These are phyloP conservation scores for Leptopterna dolabrata DNA, from an alignment of 2,888 invertebrate genomes.

Conservation along the genomic window DNA sequence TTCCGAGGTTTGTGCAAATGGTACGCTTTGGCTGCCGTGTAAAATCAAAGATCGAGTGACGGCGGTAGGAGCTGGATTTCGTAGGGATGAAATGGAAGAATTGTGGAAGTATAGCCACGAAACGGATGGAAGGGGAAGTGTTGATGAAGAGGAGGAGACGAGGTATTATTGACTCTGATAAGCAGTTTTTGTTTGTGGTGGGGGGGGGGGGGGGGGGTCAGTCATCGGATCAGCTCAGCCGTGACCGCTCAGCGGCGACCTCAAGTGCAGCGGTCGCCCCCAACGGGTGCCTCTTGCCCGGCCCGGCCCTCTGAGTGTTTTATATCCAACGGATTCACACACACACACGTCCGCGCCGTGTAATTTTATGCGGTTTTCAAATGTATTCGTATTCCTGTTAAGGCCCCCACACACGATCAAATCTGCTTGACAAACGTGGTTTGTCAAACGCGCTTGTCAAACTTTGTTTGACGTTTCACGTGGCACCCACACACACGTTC, in stretches of 20 bases:
- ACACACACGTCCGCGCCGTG: too few relatives aligned
- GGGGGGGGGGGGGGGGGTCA: background rate
- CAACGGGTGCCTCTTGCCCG: background rate
- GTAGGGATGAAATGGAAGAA: background rate
- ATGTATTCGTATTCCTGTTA: too few relatives aligned
- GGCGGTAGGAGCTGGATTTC: background rate
- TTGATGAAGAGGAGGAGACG: background rate
- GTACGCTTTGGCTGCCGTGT: background rate
- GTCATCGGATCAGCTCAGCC: background rate
- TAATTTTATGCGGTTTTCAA: too few relatives aligned
- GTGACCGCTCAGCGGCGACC: background rate
- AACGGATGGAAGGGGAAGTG: background rate
- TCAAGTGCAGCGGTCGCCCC: background rate
- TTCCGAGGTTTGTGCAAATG: background rate
- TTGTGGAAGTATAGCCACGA: too few relatives aligned
- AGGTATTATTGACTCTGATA: too few relatives aligned
- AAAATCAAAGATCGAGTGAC: background rate
- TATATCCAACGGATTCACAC: too few relatives aligned
- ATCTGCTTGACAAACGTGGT: too few relatives aligned
- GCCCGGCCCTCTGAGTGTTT: background rate
- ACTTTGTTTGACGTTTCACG: too few relatives aligned
- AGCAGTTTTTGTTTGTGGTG: too few relatives aligned
- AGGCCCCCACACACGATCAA: too few relatives aligned
- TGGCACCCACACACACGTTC: too few relatives aligned
- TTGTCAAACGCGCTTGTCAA: too few relatives aligned